These are phyloP conservation scores for Agonopterix subpropinquella DNA, from an alignment of 2,888 invertebrate species.

Conservation along the genomic window DNA sequence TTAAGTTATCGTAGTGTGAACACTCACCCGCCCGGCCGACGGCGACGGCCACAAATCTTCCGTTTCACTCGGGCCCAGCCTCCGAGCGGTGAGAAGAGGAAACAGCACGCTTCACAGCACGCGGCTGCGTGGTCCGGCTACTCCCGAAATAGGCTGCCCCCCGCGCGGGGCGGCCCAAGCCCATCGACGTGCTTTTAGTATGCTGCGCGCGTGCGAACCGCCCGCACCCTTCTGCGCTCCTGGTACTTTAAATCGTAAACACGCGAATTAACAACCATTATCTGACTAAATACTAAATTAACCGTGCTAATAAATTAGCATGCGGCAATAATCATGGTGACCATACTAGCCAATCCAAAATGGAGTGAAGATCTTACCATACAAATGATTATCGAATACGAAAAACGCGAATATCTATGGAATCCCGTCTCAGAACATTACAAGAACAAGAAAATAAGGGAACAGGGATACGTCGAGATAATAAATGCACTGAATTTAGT, in stretches of 20 bases:
- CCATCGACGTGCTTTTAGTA: conserved; percentile 76
- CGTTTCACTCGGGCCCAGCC: conserved; percentile 72
- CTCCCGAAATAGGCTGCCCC: conserved; percentile 72
- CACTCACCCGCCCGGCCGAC: conserved; percentile 33
- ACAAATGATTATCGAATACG: conserved; percentile 71
- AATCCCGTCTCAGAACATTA: conserved; percentile 70
- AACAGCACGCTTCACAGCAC: conserved; percentile 74
- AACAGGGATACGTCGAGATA: conserved; percentile 68
- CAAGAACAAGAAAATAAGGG: conserved; percentile 70
- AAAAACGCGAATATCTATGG: conserved; percentile 69
- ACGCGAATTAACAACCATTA: conserved; percentile 36
- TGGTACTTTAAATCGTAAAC: conserved; percentile 41
- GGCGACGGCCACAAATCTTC: conserved; percentile 68
- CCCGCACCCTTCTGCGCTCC: conserved; percentile 72
- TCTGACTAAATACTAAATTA: conserved; percentile 27
- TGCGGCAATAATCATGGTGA: conserved; percentile 61
- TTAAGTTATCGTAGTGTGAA: conserved; percentile 17
- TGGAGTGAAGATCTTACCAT: conserved; percentile 72
- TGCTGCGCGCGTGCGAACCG: conserved; percentile 76
- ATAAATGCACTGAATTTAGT: conserved; percentile 64
- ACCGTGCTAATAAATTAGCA: conserved; percentile 26
- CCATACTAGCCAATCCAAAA: conserved; percentile 68
- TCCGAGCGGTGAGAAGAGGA: conserved; percentile 65
- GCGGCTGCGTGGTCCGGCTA: conserved; percentile 73
- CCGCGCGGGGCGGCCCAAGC: conserved; percentile 50